phyloP scores from a whole-genome alignment of 2,888 invertebrate species.

The Apantesis nais region DNA sequence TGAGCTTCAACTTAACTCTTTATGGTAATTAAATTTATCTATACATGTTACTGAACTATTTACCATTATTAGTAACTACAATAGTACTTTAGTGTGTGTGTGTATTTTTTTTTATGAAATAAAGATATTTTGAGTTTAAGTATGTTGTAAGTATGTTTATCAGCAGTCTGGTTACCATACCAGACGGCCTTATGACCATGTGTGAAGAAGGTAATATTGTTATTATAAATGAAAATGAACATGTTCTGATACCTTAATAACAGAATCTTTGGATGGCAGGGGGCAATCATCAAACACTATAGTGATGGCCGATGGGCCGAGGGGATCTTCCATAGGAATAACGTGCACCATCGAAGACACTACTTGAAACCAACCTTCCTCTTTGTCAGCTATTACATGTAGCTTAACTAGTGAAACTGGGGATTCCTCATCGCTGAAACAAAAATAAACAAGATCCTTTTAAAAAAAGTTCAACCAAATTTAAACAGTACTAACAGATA shows the following conservation, averaged over 20 bases:
- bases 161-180: background rate
- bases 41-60: too few species aligned
- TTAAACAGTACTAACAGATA: too few species aligned
- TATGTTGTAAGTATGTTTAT: too few species aligned
- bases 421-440: slow-evolving; percentile 93
- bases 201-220: background rate
- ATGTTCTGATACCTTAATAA: slow-evolving; percentile 85
- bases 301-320: slow-evolving; percentile 96
- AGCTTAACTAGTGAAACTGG: slow-evolving; percentile 93
- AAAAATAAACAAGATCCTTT: too few species aligned
- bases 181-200: background rate
- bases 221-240: background rate
- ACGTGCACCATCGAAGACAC: slow-evolving; percentile 92
- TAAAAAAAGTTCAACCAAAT: too few species aligned
- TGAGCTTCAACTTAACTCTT: background rate
- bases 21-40: too few species aligned
- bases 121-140: too few species aligned
- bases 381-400: slow-evolving; percentile 94
- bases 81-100: too few species aligned
- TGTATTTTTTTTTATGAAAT: too few species aligned
- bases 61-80: too few species aligned
- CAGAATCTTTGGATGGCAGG: slow-evolving; percentile 90
- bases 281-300: slow-evolving; percentile 96
- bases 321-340: slow-evolving; percentile 92
- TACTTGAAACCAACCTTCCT: slow-evolving; percentile 96